phyloP scores from a whole-genome alignment of 2,888 invertebrate genomes.

The Netelia virgata region DNA sequence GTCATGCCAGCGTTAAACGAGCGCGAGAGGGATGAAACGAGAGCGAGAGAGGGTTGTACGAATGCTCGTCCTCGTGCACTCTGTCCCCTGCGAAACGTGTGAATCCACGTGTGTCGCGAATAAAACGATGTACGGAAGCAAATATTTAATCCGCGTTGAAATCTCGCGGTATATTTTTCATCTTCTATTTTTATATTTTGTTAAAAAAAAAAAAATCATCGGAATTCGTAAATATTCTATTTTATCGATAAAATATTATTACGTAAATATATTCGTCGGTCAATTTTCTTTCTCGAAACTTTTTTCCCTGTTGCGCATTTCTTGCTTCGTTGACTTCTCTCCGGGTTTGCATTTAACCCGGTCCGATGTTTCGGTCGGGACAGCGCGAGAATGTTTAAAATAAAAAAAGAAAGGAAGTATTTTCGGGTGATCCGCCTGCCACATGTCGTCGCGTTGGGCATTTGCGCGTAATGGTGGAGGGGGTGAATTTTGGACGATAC shows the following conservation, averaged over 20 bases:
- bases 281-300: conserved; percentile 28
- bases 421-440: conserved; percentile 74
- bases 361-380: conserved; percentile 1
- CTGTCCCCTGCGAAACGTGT: background rate
- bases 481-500: conserved; percentile 10
- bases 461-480: conserved; percentile 1
- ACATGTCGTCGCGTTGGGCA: conserved; percentile 72
- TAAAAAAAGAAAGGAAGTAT: conserved; percentile 39
- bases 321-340: conserved; percentile 51
- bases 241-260: conserved; percentile 2
- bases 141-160: background rate
- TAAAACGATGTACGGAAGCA: background rate
- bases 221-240: background rate
- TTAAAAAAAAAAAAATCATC: too few relatives aligned
- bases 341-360: background rate
- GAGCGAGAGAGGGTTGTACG: background rate
- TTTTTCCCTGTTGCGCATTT: conserved; percentile 61
- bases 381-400: conserved; percentile 32
- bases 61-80: conserved; percentile 24
- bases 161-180: background rate
- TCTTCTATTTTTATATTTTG: conserved; percentile 6
- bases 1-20: background rate
- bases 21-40: background rate
- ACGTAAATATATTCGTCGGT: background rate
- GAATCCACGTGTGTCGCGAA: conserved; percentile 16